Evolutionary conservation across 2,888 invertebrate genomes (phyloP), one percentile per base, ranked within the genome.

Genomic region (Mythimna impura): DNA sequence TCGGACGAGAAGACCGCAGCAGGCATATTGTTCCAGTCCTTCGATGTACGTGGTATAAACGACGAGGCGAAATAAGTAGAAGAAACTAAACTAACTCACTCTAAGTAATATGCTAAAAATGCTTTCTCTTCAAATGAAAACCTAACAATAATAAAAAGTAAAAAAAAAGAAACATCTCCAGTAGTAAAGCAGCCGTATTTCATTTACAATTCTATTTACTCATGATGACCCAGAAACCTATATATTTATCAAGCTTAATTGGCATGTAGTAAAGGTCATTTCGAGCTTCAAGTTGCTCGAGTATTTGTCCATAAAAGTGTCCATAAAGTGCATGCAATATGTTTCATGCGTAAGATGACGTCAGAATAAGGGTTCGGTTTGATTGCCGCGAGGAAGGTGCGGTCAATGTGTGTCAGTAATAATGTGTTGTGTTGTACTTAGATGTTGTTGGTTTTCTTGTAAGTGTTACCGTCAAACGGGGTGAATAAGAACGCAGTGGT

Each of bases 301-400:
- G 55, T 69, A 70, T 80, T 80, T 81, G 77, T 55, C 86, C 77
- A 81, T 83, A 86, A 83, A 85, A 68, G 65, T 34, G 55, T 30
- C 72, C 77, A 50, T 83, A 83, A 83, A 83, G 34, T 85, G 84
- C 86, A 85, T 73, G 81, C 77, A 63, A 74, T 85, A 66, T 80
- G 81, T 74, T 36, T 76, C 73, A 67, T 76, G 60, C 73, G 80
- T 75, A 74, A 6, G n/a, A 50, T 83, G 81, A 76, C 81, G 84
- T 83, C 72, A 85, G 2, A 57, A 8, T 17, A 43, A 74, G 47
- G 73, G 72, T 34, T 74, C 20, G 83, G 81, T 34, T 47, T 10
- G 70, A 81, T 80, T 62, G 57, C 30, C 40, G 64, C 43, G 64
- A 17, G 3, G 54, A 14, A 64, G 82, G 82, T 50, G 73, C 52